phyloP scores from a whole-genome alignment of 2,888 invertebrate species.

The Aricia artaxerxes region DNA sequence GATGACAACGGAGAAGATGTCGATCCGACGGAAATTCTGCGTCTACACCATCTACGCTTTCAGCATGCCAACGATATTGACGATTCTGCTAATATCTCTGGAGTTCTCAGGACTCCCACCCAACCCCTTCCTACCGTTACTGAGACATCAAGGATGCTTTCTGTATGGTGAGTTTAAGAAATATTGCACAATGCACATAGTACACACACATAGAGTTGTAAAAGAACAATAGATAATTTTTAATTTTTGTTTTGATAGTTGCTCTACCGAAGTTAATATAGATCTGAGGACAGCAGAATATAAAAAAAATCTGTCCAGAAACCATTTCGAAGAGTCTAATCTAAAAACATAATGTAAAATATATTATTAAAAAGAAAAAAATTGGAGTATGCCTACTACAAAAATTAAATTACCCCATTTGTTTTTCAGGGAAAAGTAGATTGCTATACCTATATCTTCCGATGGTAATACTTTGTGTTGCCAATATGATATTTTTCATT shows the following conservation, averaged over 20 bases:
- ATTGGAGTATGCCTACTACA: neutral
- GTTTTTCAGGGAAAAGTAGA: constrained; percentile 56
- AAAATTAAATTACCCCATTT: neutral
- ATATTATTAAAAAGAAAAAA: too few relatives aligned
- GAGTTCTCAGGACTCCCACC: constrained; percentile 62
- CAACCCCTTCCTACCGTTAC: constrained; percentile 54
- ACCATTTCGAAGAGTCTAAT: too few relatives aligned
- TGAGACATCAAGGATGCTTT: constrained; percentile 63
- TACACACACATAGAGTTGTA: too few relatives aligned
- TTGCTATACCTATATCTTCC: constrained; percentile 68
- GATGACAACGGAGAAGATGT: constrained; percentile 51
- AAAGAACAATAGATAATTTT: too few relatives aligned
- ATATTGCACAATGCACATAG: too few relatives aligned
- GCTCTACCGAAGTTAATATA: too few relatives aligned
- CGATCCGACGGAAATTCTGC: constrained; percentile 54
- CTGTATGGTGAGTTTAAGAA: constrained; percentile 52
- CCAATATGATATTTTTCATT: constrained; percentile 65
- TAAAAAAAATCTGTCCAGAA: too few relatives aligned
- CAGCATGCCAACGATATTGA: constrained; percentile 59
- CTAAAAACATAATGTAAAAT: too few relatives aligned
- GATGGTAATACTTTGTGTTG: constrained; percentile 60
- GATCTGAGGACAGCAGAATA: too few relatives aligned
- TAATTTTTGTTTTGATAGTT: too few relatives aligned
- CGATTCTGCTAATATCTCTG: constrained; percentile 54
- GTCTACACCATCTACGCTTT: constrained; percentile 67